These are phyloP conservation scores for Heliopora coerulea DNA, from an alignment of 92 coral and sea anemone genomes.

Conservation along the genomic window DNA sequence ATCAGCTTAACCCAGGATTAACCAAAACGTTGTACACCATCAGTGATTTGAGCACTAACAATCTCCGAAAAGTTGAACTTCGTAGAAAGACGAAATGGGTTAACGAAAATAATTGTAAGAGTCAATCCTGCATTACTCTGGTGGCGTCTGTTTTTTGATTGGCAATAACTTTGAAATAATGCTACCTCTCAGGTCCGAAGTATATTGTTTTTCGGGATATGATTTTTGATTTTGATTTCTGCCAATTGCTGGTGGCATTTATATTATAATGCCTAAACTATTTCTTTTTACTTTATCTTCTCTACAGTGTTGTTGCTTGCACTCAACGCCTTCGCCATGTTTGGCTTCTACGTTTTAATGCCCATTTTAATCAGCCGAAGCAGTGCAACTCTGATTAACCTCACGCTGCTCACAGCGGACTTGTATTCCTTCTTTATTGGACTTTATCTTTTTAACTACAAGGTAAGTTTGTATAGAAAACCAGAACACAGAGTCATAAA, in stretches of 20 bases:
- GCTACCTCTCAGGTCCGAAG: too few relatives aligned
- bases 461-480: slow-evolving; percentile 47
- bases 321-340: slow-evolving; percentile 69
- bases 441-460: slow-evolving; percentile 71
- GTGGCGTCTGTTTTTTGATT: too few relatives aligned
- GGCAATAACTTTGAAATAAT: too few relatives aligned
- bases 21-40: too few relatives aligned
- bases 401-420: slow-evolving; percentile 89
- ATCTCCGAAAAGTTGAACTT: too few relatives aligned
- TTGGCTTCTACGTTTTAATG: slow-evolving; percentile 72
- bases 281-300: background rate
- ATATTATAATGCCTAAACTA: background rate
- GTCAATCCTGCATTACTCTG: too few relatives aligned
- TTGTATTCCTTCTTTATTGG: slow-evolving; percentile 84
- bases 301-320: slow-evolving; percentile 58
- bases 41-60: too few relatives aligned
- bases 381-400: slow-evolving; percentile 90
- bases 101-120: too few relatives aligned
- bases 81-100: too few relatives aligned
- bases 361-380: slow-evolving; percentile 63
- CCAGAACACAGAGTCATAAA: too few relatives aligned
- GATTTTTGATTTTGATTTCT: background rate
- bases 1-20: too few relatives aligned
- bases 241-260: background rate
- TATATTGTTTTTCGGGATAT: too few relatives aligned